A percentile compares a stretch with the other conserved stretches of the same genome.
Conservation (phyloP, 1,140 invertebrate genomes). For the Episyrphus balteatus region DNA sequence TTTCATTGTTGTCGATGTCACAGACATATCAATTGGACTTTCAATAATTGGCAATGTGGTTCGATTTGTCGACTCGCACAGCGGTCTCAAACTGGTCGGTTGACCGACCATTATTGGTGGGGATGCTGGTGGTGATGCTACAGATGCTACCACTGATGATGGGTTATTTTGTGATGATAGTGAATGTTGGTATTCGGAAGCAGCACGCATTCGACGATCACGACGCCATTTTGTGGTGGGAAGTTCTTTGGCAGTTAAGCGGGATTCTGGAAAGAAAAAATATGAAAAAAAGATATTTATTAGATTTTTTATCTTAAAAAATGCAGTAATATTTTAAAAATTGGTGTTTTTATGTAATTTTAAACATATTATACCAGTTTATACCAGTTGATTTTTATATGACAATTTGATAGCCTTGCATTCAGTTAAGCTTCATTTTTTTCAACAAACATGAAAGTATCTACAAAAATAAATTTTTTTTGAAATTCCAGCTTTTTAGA, state of each 20-base stretch:
- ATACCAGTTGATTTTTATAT: no score
- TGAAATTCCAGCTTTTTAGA: no score
- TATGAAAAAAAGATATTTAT: neutral
- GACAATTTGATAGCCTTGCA: no score
- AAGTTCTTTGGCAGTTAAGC: slow-evolving; percentile 44
- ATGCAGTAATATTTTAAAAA: no score
- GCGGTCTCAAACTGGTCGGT: slow-evolving; percentile 4
- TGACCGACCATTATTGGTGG: neutral
- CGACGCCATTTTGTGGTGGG: slow-evolving; percentile 52
- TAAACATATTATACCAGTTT: no score
- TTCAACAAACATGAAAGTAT: no score
- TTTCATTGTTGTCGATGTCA: slow-evolving; percentile 27
- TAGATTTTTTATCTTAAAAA: neutral
- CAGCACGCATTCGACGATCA: slow-evolving; percentile 42
- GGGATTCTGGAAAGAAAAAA: slow-evolving; percentile 24
- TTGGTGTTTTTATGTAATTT: no score
- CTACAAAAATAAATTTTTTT: no score
- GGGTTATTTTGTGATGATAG: slow-evolving; percentile 24
- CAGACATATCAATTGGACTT: slow-evolving; percentile 39
- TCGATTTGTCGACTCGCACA: slow-evolving; percentile 8
- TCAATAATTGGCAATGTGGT: slow-evolving; percentile 15
- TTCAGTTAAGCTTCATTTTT: no score
- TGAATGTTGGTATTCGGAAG: slow-evolving; percentile 39
- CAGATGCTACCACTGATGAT: neutral
- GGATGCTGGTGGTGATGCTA: slow-evolving; percentile 1